Evolutionary conservation across 2,797 vertebrate species (phyloP), one percentile per base, ranked within the genome.

Genomic region (Parotocinclus haroldoi): DNA sequence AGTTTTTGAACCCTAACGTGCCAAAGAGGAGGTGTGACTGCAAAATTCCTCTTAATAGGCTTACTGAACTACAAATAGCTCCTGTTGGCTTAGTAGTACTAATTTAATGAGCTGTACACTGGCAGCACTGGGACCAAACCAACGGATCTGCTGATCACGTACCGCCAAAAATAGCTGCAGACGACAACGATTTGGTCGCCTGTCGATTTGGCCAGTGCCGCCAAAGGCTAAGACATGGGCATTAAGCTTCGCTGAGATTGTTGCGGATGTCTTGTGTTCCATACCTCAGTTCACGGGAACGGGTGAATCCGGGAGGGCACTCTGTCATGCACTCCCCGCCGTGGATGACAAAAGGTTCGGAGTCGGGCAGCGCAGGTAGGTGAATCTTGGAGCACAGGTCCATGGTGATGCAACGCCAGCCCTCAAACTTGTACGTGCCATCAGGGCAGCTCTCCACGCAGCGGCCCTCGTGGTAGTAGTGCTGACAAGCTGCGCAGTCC

Each of bases 371-470:
- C 27, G 27, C 27, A 2, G 27, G 27, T 2, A 27, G 88, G 62
- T 91, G 92, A 65, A 95, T 88, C 42, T 82, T 89, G 79, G 93
- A 89, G 73, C 96, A 99, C 12, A 92, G 82, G 19, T 98, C 92
- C 0, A 87, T 88, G 3, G 91, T 94, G 81, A 99, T 93, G 6
- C 97, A 99, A 76, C 94, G 94, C 96, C 96, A 99, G 78, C 94
- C 96, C 81, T 98, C 93, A 0, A 98, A 99, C 76, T 88, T 90
- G 89, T 93, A 98, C 58, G 95, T 98, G 81, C 84, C 90, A 0
- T 81, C 78, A 0, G 97, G 97, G 71, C 97, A 99, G 82, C 87
- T 88, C 1, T 90, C 81, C 74, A 98, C 90, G 10, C 97, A 99
- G 80, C 86, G 85, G 0, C 93, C 94, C 14, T 91, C 86, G 39